Evolutionary conservation across 2,113 vertebrate genomes (phyloP).

Genomic region (Lepisosteus osseus): DNA sequence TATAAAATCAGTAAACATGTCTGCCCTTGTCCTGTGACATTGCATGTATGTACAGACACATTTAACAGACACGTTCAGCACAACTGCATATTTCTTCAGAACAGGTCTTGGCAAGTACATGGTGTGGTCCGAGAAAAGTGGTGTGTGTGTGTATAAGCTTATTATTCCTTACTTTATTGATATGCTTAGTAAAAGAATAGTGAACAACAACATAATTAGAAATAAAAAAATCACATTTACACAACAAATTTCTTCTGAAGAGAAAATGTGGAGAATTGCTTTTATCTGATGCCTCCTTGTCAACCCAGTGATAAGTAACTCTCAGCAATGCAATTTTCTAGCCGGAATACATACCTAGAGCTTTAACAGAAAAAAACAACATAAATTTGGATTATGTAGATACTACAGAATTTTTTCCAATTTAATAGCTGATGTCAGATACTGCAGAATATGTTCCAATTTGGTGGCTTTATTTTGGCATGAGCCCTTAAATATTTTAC

Average conservation of each 20-base stretch:
- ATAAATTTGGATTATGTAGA: slow-evolving; percentile 9
- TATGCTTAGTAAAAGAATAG: too few relatives aligned
- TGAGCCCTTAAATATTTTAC: slow-evolving; percentile 50
- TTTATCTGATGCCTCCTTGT: slow-evolving; percentile 13
- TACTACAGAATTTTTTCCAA: slow-evolving; percentile 19
- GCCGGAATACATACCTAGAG: slow-evolving; percentile 43
- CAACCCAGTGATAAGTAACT: slow-evolving; percentile 12
- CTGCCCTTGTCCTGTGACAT: too few relatives aligned
- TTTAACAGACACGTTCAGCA: too few relatives aligned
- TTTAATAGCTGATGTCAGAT: slow-evolving; percentile 29
- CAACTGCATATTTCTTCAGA: too few relatives aligned
- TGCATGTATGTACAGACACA: too few relatives aligned
- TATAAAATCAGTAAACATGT: too few relatives aligned
- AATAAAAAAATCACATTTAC: too few relatives aligned
- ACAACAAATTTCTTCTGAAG: too few relatives aligned
- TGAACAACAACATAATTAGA: not conserved
- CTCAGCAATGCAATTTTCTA: slow-evolving; percentile 36
- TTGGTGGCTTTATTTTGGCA: slow-evolving; percentile 37
- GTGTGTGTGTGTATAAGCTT: too few relatives aligned
- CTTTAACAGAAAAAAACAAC: slow-evolving; percentile 15
- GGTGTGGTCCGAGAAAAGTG: too few relatives aligned
- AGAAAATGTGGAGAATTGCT: not conserved
- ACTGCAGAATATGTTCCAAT: slow-evolving; percentile 17
- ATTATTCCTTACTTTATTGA: too few relatives aligned
- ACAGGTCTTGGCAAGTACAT: too few relatives aligned